These are phyloP conservation scores for Acanthosepion pharaonis DNA, from an alignment of 2,888 invertebrate genomes.

Conservation along the genomic window DNA sequence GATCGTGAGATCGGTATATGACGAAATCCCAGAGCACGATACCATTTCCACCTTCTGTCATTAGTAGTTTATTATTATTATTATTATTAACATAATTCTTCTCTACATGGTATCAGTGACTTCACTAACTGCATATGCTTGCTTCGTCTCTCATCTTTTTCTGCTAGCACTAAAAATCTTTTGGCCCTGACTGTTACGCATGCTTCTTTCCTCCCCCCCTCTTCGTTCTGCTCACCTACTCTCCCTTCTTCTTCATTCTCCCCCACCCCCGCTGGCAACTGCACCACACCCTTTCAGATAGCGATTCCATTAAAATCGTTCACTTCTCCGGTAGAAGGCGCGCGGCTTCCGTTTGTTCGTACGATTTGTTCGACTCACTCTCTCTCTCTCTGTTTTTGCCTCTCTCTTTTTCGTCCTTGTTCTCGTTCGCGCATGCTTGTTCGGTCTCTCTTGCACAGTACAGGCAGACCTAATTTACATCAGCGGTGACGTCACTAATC, in stretches of 20 bases:
- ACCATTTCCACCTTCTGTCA: too few species aligned
- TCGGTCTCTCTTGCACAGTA: constrained; percentile 14
- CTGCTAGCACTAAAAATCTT: background rate
- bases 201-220: background rate
- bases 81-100: background rate
- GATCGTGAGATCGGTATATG: too few species aligned
- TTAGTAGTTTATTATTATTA: background rate
- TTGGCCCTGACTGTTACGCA: background rate
- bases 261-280: background rate
- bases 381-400: background rate
- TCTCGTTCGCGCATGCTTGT: background rate
- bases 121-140: background rate
- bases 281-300: background rate
- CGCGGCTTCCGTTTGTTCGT: constrained; percentile 33
- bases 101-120: background rate
- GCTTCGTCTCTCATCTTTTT: background rate
- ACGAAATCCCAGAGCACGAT: too few species aligned
- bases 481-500: constrained; percentile 33
- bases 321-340: constrained; percentile 1
- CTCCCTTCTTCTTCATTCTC: background rate
- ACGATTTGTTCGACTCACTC: background rate
- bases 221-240: background rate
- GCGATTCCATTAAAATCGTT: constrained; percentile 11
- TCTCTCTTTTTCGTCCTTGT: background rate
- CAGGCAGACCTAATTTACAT: constrained; percentile 33